These are phyloP conservation scores for Enteromius unitaeniatus DNA, from an alignment of 2,797 vertebrate genomes.

Conservation along the genomic window DNA sequence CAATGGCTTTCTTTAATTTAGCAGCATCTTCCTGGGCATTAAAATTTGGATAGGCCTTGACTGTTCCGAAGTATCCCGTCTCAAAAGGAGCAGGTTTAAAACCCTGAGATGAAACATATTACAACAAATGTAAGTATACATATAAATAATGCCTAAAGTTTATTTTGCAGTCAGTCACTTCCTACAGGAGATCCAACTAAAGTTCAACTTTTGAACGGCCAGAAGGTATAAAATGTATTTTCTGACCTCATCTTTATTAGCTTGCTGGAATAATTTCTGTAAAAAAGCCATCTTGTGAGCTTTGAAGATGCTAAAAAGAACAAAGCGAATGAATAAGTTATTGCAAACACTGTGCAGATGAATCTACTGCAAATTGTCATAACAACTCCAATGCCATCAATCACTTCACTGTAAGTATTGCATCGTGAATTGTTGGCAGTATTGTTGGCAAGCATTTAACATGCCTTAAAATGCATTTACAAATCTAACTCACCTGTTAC, in stretches of 20 bases:
- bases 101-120: constrained; percentile 1
- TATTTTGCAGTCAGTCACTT: not conserved
- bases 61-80: constrained; percentile 68
- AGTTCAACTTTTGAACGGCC: not conserved
- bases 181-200: not conserved
- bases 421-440: not conserved
- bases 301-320: not conserved
- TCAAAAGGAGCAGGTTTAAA: not conserved
- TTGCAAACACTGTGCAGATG: not conserved
- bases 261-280: not conserved
- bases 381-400: not conserved
- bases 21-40: constrained; percentile 79
- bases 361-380: not conserved
- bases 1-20: constrained; percentile 83
- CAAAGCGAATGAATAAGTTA: not conserved
- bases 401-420: not conserved
- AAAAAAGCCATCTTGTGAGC: constrained; percentile 13
- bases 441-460: not conserved
- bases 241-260: constrained; percentile 2
- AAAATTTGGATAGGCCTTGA: constrained; percentile 79
- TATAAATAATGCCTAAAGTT: not conserved
- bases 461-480: not conserved
- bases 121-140: not conserved
- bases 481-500: constrained; percentile 42
- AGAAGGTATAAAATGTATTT: not conserved